A percentile compares a stretch with the other conserved stretches of the same genome.
These are phyloP conservation scores for Ypsolopha scabrella DNA, from an alignment of 2,888 invertebrate genomes.

Conservation along the genomic window DNA sequence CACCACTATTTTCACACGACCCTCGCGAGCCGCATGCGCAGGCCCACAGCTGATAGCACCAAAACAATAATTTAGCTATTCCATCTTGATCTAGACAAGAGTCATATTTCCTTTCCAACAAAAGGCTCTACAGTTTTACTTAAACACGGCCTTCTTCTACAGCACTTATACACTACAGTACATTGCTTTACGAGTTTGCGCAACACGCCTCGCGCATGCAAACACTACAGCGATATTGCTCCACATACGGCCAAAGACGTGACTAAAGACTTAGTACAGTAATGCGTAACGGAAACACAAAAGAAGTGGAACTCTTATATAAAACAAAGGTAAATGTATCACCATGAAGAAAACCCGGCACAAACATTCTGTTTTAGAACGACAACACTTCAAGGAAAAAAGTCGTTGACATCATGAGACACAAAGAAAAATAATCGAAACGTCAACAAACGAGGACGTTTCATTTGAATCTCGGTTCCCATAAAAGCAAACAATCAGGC, in stretches of 20 bases:
- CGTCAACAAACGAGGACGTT: too few species aligned
- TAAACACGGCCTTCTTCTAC: not conserved
- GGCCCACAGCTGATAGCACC: conserved; percentile 33
- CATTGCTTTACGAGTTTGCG: not conserved
- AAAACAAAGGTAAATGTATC: too few species aligned
- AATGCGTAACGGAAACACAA: too few species aligned
- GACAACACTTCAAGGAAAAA: too few species aligned
- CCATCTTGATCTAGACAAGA: conserved; percentile 30
- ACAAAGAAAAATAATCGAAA: too few species aligned
- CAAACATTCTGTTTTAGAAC: too few species aligned
- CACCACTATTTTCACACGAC: conserved; percentile 53
- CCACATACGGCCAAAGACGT: not conserved
- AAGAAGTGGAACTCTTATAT: too few species aligned
- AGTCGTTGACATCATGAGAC: too few species aligned
- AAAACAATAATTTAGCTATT: conserved; percentile 41
- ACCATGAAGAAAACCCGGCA: too few species aligned
- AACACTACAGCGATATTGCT: not conserved
- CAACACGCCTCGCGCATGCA: not conserved
- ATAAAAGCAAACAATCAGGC: too few species aligned
- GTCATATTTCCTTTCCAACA: conserved; percentile 2
- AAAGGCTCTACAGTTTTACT: not conserved
- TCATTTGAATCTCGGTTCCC: too few species aligned
- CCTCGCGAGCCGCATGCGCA: conserved; percentile 31
- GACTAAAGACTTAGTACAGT: too few species aligned
- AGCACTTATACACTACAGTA: not conserved